Base-by-base conservation (phyloP, 2,888 invertebrate species). In the Salpingus planirostris region DNA sequence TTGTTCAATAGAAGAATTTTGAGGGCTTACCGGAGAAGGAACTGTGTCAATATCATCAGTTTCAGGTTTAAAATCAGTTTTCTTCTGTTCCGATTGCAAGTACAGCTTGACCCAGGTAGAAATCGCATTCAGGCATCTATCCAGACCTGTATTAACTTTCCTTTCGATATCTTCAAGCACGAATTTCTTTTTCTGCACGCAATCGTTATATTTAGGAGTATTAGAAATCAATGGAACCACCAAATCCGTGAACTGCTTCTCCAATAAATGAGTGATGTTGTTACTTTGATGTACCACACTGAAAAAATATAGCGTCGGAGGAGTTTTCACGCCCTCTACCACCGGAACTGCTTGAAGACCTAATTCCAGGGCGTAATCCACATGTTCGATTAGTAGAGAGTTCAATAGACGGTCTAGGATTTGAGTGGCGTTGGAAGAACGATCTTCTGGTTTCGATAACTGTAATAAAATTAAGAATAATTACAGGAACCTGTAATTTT, bases 351-450 rank as follows among this genome's bases (percentile, higher is more conserved):
- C 81, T 60, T 89, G 90, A 26, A 96, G 66, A 0, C 92, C 96
- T 24, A 96, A 64, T 59, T 97, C 97, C 3, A 98, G 67, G 0
- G 96, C 97, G 63, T 98, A 98, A 61, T 95, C 93, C 0, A 97
- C 86, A 59, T 96, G 96, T 49, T 98, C 95, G 2, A 78, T 76
- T 50, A 92, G 75, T 11, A 98, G 65, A 54, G 85, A 83, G 43
- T 89, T 85, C 13, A 92, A 67, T 29, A 95, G 60, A 24, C 87
- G 79, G 42, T 95, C 93, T 36, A 92, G 74, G 10, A 97, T 73
- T 41, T 82, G 80, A 0, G 80, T 68, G 0, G 89, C 81, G 50
- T 92, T 91, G 3, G 65, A 66, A 0, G 91, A 73, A 15, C 85
- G 60, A 45, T 95, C 92, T 29, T 78, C 74, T 2, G 78, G 68